Conservation (phyloP, 2,797 vertebrate species). For the Macroramphosus scolopax region DNA sequence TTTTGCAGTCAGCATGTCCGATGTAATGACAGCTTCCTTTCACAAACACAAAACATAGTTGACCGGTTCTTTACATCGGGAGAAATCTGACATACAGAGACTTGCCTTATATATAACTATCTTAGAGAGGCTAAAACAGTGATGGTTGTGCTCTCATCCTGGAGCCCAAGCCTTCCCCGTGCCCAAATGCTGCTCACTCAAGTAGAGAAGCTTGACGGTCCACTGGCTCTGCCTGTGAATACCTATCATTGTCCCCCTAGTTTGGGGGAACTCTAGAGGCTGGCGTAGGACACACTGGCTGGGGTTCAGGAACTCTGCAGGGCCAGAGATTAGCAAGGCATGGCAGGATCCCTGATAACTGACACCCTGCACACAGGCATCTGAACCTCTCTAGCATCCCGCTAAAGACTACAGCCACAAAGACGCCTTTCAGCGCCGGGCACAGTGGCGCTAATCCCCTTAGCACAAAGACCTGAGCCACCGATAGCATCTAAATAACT, state of each 20-base stretch:
- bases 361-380: conserved; percentile 76
- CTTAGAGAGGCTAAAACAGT: conserved; percentile 14
- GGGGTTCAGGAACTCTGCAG: conserved; percentile 73
- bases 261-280: conserved; percentile 66
- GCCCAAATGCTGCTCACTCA: conserved; percentile 55
- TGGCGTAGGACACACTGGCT: conserved; percentile 67
- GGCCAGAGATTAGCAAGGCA: conserved; percentile 80
- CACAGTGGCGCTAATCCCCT: conserved; percentile 74
- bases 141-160: conserved; percentile 20
- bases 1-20: conserved; percentile 2
- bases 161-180: conserved; percentile 30
- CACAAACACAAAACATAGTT: conserved; percentile 9
- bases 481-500: conserved; percentile 80
- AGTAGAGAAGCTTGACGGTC: conserved; percentile 62
- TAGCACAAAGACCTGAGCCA: conserved; percentile 67
- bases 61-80: conserved; percentile 2
- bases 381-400: conserved; percentile 64
- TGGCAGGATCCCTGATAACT: conserved; percentile 77
- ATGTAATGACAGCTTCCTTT: conserved; percentile 1
- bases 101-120: neutral
- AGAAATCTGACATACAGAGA: neutral
- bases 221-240: conserved; percentile 70
- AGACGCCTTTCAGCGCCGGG: conserved; percentile 68
- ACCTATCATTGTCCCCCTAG: conserved; percentile 70
- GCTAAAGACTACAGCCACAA: conserved; percentile 73